Percentiles rank a stretch among this genome's conserved stretches.
Evolutionary conservation across 64 coral and sea anemone species (phyloP).

Genomic region (Montipora efflorescens): DNA sequence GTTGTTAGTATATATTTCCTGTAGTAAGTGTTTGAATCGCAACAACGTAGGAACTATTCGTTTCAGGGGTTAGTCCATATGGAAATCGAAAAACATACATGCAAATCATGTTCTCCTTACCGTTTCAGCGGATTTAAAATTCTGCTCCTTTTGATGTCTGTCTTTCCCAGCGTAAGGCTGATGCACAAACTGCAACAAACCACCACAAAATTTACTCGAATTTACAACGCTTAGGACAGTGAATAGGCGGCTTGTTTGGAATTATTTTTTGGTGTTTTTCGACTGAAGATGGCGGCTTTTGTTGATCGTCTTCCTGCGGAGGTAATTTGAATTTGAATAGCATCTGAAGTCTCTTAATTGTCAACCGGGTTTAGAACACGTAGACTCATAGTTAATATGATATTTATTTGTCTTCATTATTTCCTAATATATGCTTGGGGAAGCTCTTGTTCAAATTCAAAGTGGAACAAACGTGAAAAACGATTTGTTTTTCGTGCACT

Average conservation of each 20-base stretch:
- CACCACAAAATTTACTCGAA: neutral
- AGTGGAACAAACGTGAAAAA: no score
- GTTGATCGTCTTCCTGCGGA: neutral
- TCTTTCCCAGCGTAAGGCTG: neutral
- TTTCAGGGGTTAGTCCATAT: neutral
- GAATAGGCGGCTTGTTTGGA: neutral
- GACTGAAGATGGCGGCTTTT: neutral
- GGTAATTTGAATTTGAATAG: conserved; percentile 54
- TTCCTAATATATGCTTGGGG: neutral
- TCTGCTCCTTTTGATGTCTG: no score
- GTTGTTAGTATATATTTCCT: neutral
- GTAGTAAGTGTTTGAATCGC: neutral
- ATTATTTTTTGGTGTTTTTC: neutral
- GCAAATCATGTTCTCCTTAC: neutral
- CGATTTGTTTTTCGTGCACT: no score
- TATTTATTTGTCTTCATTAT: neutral
- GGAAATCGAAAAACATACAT: neutral
- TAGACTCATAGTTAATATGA: neutral
- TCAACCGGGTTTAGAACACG: neutral
- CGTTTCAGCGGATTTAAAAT: neutral
- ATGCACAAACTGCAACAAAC: neutral
- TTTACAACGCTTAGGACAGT: neutral
- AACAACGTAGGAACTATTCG: neutral
- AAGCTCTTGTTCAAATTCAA: neutral
- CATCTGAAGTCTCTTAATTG: neutral